Evolutionary conservation across 2,113 vertebrate genomes (phyloP), one percentile per base, ranked within the genome.

Genomic region (Eurystomus gularis): DNA sequence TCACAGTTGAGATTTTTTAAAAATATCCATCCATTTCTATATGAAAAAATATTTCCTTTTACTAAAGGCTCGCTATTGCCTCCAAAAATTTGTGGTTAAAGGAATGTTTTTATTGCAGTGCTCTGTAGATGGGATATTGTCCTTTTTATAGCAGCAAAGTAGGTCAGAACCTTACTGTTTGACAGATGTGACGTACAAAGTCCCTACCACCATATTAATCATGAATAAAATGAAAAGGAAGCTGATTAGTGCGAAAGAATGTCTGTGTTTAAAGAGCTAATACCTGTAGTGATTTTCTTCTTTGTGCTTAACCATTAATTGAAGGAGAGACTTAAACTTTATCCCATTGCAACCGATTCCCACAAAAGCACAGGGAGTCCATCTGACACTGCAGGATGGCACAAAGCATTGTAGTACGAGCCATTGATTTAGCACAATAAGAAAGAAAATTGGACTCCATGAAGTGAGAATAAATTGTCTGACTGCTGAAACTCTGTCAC

Each of bases 161-260:
- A 93, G 95, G 90, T 94, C 88, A 91, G 84, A 88, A 83, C 85
- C 71, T 94, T 40, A 10, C 51, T 84, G 52, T 86, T 86, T 78
- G 92, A 92, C 54, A 90, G 79, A 90, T 65, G 28, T 94, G 82
- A 64, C 73, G 86, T 40, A 42, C 42, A 82, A 90, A 94, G 58
- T 80, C 49, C 20, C 62, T 64, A 79, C 57, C 82, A 88, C 80
- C 64, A 10, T 55, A 71, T 70, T 91, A 96, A 75, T 35, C 35
- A n/a, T 60, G 42, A 95, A 90, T 76, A 83, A 96, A 96, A 91
- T 46, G 52, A 46, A 72, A 78, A 86, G 75, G 73, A 14, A 83
- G 64, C 60, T 91, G 90, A 85, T 94, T 37, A 93, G 58, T 46
- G 44, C 46, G 61, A 89, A 66, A 88, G 66, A 88, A 95, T 37